Evolutionary conservation across 2,888 invertebrate species (phyloP).

Genomic region (Heliconius hortense): DNA sequence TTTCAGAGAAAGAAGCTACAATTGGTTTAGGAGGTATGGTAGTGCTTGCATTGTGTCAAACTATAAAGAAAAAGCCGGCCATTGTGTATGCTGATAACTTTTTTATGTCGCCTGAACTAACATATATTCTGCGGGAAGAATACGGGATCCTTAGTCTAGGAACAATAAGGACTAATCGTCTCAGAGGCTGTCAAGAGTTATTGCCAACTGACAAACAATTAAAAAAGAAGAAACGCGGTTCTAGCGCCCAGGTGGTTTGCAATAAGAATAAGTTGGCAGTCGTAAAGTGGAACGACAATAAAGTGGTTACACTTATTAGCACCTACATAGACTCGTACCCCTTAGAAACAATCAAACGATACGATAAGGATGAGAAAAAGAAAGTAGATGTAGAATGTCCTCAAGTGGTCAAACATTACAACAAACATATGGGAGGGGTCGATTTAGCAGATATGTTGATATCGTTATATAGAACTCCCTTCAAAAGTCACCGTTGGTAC

Average conservation of each 20-base stretch:
- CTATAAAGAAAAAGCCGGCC: constrained; percentile 32
- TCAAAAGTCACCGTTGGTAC: constrained; percentile 34
- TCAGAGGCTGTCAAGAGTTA: constrained; percentile 4
- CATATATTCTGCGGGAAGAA: constrained; percentile 4
- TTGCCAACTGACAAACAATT: constrained; percentile 4
- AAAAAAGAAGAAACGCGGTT: constrained; percentile 45
- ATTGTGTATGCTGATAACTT: constrained; percentile 4
- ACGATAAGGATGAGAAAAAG: constrained; percentile 8
- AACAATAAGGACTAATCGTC: constrained; percentile 4
- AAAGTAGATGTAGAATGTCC: background rate
- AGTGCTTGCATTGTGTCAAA: constrained; percentile 3
- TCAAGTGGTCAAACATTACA: constrained; percentile 1
- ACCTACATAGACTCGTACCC: constrained; percentile 5
- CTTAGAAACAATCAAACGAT: constrained; percentile 8
- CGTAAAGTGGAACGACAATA: constrained; percentile 9
- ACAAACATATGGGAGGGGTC: background rate
- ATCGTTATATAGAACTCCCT: constrained; percentile 21
- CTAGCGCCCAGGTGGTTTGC: constrained; percentile 6
- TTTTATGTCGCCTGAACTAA: constrained; percentile 4
- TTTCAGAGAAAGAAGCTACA: constrained; percentile 26
- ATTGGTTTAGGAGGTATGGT: constrained; percentile 11
- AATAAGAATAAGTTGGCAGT: constrained; percentile 11
- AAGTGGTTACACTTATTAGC: constrained; percentile 2
- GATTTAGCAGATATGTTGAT: background rate
- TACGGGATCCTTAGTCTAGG: constrained; percentile 4